These are phyloP conservation scores for Trisateles emortualis DNA, from an alignment of 2,888 invertebrate genomes.

Conservation along the genomic window DNA sequence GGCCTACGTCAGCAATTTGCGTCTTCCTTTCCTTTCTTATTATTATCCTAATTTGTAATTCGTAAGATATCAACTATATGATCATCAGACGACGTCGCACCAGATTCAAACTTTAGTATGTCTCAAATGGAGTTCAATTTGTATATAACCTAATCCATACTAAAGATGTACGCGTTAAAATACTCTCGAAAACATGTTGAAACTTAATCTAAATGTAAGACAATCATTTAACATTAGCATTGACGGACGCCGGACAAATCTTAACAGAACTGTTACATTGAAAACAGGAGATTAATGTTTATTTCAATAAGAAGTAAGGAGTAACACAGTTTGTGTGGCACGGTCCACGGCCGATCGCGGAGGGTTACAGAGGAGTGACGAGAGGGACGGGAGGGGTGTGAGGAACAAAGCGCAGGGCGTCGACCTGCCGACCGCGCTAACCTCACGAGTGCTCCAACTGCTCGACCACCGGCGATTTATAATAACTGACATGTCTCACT, in stretches of 20 bases:
- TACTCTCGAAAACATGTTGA: too few species aligned
- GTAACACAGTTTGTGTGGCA: conserved; percentile 23
- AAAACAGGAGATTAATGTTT: conserved; percentile 41
- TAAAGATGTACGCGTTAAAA: too few species aligned
- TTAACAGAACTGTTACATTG: conserved; percentile 44
- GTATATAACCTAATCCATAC: too few species aligned
- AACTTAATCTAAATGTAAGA: neutral
- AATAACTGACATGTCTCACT: conserved; percentile 50
- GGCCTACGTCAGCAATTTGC: too few species aligned
- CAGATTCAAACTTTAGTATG: too few species aligned
- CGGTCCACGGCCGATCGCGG: conserved; percentile 45
- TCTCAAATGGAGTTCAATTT: too few species aligned
- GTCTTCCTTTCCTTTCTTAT: too few species aligned
- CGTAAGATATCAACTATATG: too few species aligned
- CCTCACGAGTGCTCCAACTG: conserved; percentile 41
- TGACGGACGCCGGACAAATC: conserved; percentile 15
- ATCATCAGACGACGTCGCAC: too few species aligned
- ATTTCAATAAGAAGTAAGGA: too few species aligned
- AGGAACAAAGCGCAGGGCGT: conserved; percentile 78
- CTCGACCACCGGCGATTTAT: conserved; percentile 51
- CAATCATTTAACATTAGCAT: conserved; percentile 3
- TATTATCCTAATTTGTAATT: too few species aligned
- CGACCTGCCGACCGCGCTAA: conserved; percentile 68
- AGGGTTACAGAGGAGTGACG: conserved; percentile 19
- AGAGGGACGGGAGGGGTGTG: conserved; percentile 43